Evolutionary conservation across 1,140 invertebrate species (phyloP).

Genomic region (Centruroides sculpturatus): DNA sequence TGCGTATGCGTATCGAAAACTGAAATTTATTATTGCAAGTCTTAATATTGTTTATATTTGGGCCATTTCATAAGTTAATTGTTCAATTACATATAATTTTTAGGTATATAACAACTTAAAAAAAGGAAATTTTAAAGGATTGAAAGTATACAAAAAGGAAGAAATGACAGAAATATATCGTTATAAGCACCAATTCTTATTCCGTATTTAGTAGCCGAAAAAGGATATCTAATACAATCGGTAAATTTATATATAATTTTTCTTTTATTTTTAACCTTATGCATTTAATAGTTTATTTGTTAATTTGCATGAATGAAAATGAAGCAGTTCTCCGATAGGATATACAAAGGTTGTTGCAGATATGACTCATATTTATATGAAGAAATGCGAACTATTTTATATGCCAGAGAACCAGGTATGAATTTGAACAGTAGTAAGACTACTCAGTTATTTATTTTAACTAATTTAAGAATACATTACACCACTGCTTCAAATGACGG

Average conservation of each 20-base stretch:
- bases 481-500: slow-evolving; percentile 13
- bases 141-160: slow-evolving; percentile 24
- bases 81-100: no score
- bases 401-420: slow-evolving; percentile 27
- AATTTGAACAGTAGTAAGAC: no score
- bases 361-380: slow-evolving; percentile 21
- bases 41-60: no score
- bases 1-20: no score
- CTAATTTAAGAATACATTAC: background rate
- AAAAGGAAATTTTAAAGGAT: slow-evolving; percentile 6
- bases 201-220: slow-evolving; percentile 24
- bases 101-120: slow-evolving; percentile 14
- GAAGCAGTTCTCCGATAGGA: slow-evolving; percentile 3
- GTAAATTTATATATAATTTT: no score
- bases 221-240: slow-evolving; percentile 23
- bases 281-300: no score
- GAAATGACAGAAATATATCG: slow-evolving; percentile 27
- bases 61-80: no score
- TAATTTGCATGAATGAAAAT: slow-evolving; percentile 4
- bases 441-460: no score
- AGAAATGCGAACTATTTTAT: slow-evolving; percentile 31
- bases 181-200: slow-evolving; percentile 23
- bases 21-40: no score
- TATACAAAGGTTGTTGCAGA: slow-evolving; percentile 24
- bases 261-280: no score